Conservation (phyloP, 2,888 invertebrate species). For the Oscheius onirici region DNA sequence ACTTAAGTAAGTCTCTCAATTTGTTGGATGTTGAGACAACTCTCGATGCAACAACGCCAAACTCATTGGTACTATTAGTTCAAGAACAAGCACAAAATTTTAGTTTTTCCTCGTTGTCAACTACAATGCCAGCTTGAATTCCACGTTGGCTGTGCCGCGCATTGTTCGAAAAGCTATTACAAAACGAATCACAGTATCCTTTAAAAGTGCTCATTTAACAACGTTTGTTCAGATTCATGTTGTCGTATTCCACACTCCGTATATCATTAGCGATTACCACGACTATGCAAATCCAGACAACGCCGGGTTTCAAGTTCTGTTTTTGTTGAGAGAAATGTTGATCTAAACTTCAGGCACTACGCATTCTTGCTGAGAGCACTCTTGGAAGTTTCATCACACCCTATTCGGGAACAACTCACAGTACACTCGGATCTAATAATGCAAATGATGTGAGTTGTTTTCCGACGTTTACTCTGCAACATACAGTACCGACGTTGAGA, state of each 20-base stretch:
- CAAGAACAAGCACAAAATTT: too few relatives aligned
- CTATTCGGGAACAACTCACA: not conserved
- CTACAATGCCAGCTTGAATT: not conserved
- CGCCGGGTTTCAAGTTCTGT: constrained; percentile 12
- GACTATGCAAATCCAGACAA: not conserved
- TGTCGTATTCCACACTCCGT: not conserved
- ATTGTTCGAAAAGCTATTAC: constrained; percentile 10
- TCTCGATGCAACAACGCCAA: constrained; percentile 3
- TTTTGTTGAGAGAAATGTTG: not conserved
- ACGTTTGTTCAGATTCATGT: constrained; percentile 17
- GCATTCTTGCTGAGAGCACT: constrained; percentile 24
- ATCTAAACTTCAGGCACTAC: not conserved
- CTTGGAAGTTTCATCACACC: constrained; percentile 25
- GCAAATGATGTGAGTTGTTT: not conserved
- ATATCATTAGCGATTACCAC: not conserved
- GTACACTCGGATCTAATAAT: not conserved
- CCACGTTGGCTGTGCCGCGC: not conserved
- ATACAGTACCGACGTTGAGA: too few relatives aligned
- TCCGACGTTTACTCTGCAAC: too few relatives aligned
- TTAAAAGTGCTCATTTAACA: too few relatives aligned
- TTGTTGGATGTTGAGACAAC: not conserved
- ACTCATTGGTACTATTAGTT: constrained; percentile 6
- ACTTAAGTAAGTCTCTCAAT: not conserved
- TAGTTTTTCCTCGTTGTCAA: not conserved
- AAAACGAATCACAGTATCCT: not conserved